phyloP scores from a whole-genome alignment of 2,113 vertebrate species.

The Penelope pileata region DNA sequence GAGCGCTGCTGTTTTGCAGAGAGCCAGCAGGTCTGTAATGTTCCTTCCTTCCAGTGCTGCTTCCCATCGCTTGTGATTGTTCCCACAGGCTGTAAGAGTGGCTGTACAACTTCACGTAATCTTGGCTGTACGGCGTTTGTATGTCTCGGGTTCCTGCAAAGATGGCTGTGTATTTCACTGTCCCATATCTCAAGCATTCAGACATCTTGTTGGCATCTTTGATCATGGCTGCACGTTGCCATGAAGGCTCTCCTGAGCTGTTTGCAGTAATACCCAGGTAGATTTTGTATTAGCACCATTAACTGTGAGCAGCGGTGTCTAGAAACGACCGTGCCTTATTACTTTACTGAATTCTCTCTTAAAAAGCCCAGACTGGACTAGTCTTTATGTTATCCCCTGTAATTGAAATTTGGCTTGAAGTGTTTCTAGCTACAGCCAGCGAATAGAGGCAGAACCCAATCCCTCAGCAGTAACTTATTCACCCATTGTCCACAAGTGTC shows the following conservation, averaged over 20 bases:
- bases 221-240: accelerated
- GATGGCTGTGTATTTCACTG: background rate
- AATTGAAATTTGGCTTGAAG: constrained; percentile 48
- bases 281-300: background rate
- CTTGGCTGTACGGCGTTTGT: background rate
- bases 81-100: background rate
- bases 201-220: background rate
- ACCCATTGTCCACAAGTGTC: background rate
- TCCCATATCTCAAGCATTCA: background rate
- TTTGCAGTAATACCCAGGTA: background rate
- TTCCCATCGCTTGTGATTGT: background rate
- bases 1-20: background rate
- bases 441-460: background rate
- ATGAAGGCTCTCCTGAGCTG: background rate
- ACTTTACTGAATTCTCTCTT: background rate
- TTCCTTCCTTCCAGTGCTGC: background rate
- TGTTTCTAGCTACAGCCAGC: background rate
- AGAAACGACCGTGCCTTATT: background rate
- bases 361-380: background rate
- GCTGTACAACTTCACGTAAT: background rate
- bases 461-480: background rate
- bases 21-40: background rate
- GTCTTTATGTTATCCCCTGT: constrained; percentile 26
- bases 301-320: background rate
- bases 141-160: background rate